These are phyloP conservation scores for Harpagifer antarcticus DNA, from an alignment of 2,797 vertebrate genomes.

Conservation along the genomic window DNA sequence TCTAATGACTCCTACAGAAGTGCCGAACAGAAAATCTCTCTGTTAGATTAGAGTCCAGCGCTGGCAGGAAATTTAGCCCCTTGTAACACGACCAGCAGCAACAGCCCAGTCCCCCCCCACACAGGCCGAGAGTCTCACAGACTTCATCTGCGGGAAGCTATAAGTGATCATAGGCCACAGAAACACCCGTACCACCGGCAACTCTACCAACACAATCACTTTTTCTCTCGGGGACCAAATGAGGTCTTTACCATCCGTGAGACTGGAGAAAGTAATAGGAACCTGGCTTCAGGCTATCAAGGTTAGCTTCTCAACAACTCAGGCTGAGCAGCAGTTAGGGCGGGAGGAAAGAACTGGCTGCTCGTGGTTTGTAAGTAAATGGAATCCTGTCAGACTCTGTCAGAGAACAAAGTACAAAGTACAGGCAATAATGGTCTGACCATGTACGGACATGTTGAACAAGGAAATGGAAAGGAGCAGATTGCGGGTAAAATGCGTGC, in stretches of 20 bases:
- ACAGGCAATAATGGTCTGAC: constrained; percentile 44
- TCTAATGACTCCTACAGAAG: constrained; percentile 76
- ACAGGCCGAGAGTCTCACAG: constrained; percentile 40
- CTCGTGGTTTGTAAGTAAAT: constrained; percentile 48
- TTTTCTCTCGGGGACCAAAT: constrained; percentile 53
- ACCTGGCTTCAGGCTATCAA: constrained; percentile 48
- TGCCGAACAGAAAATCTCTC: constrained; percentile 69
- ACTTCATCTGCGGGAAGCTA: constrained; percentile 59
- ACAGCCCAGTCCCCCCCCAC: constrained; percentile 28
- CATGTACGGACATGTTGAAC: constrained; percentile 39
- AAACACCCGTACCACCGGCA: constrained; percentile 57
- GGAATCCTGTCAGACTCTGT: constrained; percentile 51
- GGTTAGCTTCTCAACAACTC: constrained; percentile 43
- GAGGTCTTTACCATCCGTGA: constrained; percentile 54
- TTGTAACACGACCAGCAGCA: constrained; percentile 54
- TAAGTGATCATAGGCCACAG: constrained; percentile 54
- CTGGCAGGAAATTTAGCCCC: constrained; percentile 59
- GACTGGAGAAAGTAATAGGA: constrained; percentile 41
- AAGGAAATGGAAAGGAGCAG: constrained; percentile 38
- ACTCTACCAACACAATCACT: constrained; percentile 39
- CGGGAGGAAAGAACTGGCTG: constrained; percentile 38
- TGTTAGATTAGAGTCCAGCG: constrained; percentile 67
- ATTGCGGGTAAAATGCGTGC: constrained; percentile 28
- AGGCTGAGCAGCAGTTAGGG: constrained; percentile 44
- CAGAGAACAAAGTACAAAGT: constrained; percentile 33